phyloP scores from a whole-genome alignment of 2,888 invertebrate genomes.

The Stegophylla sp. region DNA sequence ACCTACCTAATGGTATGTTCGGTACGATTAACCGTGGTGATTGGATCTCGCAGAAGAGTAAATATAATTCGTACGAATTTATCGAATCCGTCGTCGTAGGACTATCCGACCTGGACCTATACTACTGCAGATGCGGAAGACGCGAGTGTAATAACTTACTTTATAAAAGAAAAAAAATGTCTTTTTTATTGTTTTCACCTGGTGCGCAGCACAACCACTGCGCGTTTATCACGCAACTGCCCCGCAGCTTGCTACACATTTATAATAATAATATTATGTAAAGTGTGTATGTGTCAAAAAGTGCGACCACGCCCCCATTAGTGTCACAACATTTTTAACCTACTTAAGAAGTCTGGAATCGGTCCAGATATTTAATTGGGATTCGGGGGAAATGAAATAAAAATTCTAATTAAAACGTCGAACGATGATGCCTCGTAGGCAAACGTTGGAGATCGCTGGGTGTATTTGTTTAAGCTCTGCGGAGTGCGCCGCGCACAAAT shows the following conservation, averaged over 20 bases:
- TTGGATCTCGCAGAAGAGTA: slow-evolving; percentile 3
- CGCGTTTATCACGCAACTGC: slow-evolving; percentile 20
- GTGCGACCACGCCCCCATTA: slow-evolving; percentile 35
- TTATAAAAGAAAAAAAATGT: slow-evolving; percentile 22
- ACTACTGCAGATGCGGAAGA: background rate
- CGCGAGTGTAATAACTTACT: background rate
- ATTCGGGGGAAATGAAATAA: slow-evolving; percentile 4
- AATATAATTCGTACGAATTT: slow-evolving; percentile 19
- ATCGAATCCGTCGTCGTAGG: slow-evolving; percentile 25
- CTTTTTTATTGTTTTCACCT: slow-evolving; percentile 35
- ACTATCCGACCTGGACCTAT: slow-evolving; percentile 16
- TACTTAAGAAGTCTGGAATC: slow-evolving; percentile 27
- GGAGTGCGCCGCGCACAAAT: slow-evolving; percentile 1
- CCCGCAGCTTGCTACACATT: too few species aligned
- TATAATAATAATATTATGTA: too few species aligned
- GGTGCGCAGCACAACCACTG: slow-evolving; percentile 24
- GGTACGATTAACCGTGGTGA: slow-evolving; percentile 15
- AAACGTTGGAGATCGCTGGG: background rate
- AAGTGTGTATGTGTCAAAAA: slow-evolving; percentile 21
- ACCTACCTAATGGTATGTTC: too few species aligned
- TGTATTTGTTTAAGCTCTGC: slow-evolving; percentile 5
- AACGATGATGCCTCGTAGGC: background rate
- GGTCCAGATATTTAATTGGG: slow-evolving; percentile 18
- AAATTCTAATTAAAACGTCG: slow-evolving; percentile 36
- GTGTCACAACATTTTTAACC: slow-evolving; percentile 42